Conservation (phyloP, 2,113 vertebrate genomes). For the Oceanodroma tethys region DNA sequence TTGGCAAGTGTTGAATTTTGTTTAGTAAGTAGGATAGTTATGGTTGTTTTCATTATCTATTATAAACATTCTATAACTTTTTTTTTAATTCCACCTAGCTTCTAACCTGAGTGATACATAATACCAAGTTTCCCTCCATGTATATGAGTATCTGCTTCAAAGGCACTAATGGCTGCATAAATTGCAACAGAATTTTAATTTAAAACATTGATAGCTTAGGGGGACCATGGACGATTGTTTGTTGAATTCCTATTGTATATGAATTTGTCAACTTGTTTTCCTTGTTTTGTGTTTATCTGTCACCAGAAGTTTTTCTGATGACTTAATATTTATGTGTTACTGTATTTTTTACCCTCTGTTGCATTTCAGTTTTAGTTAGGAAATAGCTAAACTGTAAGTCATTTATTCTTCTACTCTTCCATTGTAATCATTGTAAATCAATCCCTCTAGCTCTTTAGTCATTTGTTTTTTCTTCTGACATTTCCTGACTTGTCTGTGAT, state of each 20-base stretch:
- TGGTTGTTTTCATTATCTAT: background rate
- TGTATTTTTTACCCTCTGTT: background rate
- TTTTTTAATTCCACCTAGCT: background rate
- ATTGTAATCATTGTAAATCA: background rate
- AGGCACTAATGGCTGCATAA: background rate
- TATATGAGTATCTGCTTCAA: background rate
- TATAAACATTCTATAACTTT: background rate
- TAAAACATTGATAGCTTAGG: background rate
- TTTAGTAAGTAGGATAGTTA: background rate
- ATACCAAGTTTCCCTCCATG: background rate
- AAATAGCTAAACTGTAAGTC: background rate
- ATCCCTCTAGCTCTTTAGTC: background rate
- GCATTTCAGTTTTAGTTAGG: background rate
- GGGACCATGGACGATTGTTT: background rate
- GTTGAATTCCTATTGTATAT: background rate
- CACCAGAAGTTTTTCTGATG: background rate
- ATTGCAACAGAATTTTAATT: background rate
- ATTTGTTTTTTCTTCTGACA: background rate
- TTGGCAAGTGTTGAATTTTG: background rate
- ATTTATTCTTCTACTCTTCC: background rate
- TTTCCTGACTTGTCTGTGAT: background rate
- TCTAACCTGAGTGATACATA: background rate
- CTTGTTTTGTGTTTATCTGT: background rate
- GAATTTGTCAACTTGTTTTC: background rate
- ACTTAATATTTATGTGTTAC: background rate